These are phyloP conservation scores for Stictocephala bisonia DNA, from an alignment of 2,888 invertebrate genomes.

Conservation along the genomic window DNA sequence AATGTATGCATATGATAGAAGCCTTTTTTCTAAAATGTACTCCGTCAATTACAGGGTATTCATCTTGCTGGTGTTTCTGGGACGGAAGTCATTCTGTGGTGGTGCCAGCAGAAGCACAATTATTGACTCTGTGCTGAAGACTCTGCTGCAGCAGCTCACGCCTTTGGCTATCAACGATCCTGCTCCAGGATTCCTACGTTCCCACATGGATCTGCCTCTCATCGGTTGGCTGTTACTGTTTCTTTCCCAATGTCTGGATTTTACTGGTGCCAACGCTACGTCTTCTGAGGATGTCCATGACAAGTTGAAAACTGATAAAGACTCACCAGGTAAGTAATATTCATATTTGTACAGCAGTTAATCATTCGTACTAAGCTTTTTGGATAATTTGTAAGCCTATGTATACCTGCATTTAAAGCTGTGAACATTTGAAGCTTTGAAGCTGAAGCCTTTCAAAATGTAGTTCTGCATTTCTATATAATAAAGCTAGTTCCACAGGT, in stretches of 20 bases:
- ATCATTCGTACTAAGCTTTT: too few relatives aligned
- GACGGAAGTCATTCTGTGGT: slow-evolving; percentile 76
- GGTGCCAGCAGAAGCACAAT: slow-evolving; percentile 58
- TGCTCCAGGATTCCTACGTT: slow-evolving; percentile 63
- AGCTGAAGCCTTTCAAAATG: too few relatives aligned
- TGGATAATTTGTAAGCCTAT: too few relatives aligned
- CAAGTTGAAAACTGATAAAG: slow-evolving; percentile 59
- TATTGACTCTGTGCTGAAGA: slow-evolving; percentile 62
- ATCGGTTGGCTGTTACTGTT: slow-evolving; percentile 83
- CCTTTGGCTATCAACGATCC: slow-evolving; percentile 55
- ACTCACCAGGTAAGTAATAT: neutral
- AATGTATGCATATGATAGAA: too few relatives aligned
- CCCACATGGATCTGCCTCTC: slow-evolving; percentile 73
- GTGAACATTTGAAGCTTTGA: too few relatives aligned
- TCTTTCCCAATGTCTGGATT: slow-evolving; percentile 77
- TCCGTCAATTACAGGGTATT: slow-evolving; percentile 75
- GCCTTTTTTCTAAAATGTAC: neutral
- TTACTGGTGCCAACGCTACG: slow-evolving; percentile 60
- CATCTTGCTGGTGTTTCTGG: slow-evolving; percentile 86
- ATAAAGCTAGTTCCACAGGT: too few relatives aligned
- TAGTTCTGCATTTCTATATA: too few relatives aligned
- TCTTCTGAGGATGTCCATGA: slow-evolving; percentile 62
- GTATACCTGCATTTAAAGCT: too few relatives aligned
- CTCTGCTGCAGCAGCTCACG: slow-evolving; percentile 59
- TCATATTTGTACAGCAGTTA: too few relatives aligned